These are phyloP conservation scores for Pachycephala philippinensis DNA, from an alignment of 2,113 vertebrate species.

Conservation along the genomic window DNA sequence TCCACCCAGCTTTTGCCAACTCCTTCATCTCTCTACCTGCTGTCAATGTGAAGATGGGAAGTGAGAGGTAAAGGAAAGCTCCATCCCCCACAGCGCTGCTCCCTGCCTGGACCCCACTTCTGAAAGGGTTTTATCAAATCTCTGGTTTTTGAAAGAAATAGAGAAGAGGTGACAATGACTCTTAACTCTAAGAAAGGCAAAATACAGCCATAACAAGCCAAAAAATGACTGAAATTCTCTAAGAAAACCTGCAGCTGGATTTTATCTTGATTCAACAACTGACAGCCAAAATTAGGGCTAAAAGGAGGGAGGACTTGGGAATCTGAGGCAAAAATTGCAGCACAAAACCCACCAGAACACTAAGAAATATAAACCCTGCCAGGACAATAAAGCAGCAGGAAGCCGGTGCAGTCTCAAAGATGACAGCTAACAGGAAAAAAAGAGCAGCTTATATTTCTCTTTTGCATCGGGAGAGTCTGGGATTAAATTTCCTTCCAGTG, in stretches of 20 bases:
- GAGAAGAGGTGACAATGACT: background rate
- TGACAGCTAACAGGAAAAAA: background rate
- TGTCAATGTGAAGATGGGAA: background rate
- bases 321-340: background rate
- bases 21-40: background rate
- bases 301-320: background rate
- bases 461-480: background rate
- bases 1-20: background rate
- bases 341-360: background rate
- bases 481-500: background rate
- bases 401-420: background rate
- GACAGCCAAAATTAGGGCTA: background rate
- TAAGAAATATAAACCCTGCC: background rate
- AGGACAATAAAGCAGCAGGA: background rate
- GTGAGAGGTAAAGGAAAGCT: background rate
- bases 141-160: background rate
- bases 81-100: fast-evolving
- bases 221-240: background rate
- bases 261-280: background rate
- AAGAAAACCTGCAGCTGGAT: background rate
- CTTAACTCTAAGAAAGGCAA: background rate
- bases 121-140: background rate
- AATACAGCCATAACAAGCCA: background rate
- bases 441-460: background rate
- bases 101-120: background rate